These are phyloP conservation scores for Stegastes partitus DNA, from an alignment of 2,113 vertebrate species.

Conservation along the genomic window DNA sequence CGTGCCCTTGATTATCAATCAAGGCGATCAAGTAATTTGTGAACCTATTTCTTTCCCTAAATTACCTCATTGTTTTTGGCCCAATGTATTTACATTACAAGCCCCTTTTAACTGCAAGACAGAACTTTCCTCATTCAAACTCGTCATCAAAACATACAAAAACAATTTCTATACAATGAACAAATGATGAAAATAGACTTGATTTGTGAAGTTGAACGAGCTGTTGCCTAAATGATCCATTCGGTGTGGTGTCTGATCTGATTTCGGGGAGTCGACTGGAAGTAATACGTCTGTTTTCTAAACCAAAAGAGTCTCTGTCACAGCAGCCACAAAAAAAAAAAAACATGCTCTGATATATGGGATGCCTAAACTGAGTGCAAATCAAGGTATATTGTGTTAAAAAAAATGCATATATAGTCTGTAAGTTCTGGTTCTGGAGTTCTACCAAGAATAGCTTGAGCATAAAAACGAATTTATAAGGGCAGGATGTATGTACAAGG, in stretches of 20 bases:
- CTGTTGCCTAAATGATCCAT: background rate
- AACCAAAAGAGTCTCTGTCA: slow-evolving; percentile 9
- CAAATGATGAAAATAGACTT: slow-evolving; percentile 56
- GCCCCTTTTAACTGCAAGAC: slow-evolving; percentile 49
- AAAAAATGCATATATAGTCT: background rate
- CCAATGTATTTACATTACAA: slow-evolving; percentile 74
- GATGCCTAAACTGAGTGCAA: background rate
- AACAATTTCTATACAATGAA: slow-evolving; percentile 69
- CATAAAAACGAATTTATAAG: background rate
- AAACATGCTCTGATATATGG: slow-evolving; percentile 38
- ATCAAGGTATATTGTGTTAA: background rate
- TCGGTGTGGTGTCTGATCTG: background rate
- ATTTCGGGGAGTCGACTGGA: background rate
- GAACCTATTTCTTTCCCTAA: slow-evolving; percentile 31
- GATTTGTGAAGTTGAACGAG: slow-evolving; percentile 6
- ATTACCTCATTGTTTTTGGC: slow-evolving; percentile 76
- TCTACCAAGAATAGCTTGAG: background rate
- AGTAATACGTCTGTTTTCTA: background rate
- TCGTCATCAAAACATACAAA: slow-evolving; percentile 59
- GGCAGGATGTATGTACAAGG: too few relatives aligned
- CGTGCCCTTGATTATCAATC: slow-evolving; percentile 39
- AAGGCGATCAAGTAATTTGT: slow-evolving; percentile 39
- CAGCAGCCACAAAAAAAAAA: slow-evolving; percentile 52
- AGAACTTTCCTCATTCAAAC: slow-evolving; percentile 45
- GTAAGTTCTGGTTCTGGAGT: background rate